phyloP scores from a whole-genome alignment of 1,140 invertebrate species.

The Zelostemma sp. region DNA sequence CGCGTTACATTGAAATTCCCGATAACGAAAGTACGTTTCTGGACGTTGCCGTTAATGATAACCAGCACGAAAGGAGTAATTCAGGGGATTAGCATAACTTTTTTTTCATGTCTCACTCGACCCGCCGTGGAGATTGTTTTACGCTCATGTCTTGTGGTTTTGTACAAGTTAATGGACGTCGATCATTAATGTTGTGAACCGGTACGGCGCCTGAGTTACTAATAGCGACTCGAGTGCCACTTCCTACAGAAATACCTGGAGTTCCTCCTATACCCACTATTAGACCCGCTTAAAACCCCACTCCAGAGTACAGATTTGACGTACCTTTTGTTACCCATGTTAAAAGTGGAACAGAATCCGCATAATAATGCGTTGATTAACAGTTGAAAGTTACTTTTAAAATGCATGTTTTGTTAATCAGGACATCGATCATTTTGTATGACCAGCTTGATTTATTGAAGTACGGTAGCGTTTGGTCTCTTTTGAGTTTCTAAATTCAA shows the following conservation, averaged over 20 bases:
- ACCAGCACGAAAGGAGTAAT: not conserved
- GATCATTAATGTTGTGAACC: slow-evolving; percentile 15
- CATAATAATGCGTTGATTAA: not conserved
- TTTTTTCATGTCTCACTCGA: slow-evolving; percentile 2
- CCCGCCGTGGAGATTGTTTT: not conserved
- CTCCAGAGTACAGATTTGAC: not conserved
- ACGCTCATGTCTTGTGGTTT: slow-evolving; percentile 6
- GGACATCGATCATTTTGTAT: too few relatives aligned
- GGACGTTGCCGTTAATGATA: slow-evolving; percentile 4
- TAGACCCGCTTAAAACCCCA: not conserved
- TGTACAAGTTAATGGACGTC: slow-evolving; percentile 14
- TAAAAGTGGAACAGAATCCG: not conserved
- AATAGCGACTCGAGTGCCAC: slow-evolving; percentile 6
- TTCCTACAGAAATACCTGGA: not conserved
- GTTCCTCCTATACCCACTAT: not conserved
- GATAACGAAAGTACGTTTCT: not conserved
- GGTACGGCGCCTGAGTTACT: slow-evolving; percentile 1
- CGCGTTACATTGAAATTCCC: too few relatives aligned
- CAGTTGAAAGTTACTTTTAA: not conserved
- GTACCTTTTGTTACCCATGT: not conserved
- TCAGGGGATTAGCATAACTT: not conserved
- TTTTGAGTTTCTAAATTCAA: too few relatives aligned
- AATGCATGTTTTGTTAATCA: too few relatives aligned
- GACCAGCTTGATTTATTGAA: too few relatives aligned
- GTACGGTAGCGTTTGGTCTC: too few relatives aligned